phyloP scores from a whole-genome alignment of 2,113 vertebrate genomes.

The Seriola quinqueradiata region DNA sequence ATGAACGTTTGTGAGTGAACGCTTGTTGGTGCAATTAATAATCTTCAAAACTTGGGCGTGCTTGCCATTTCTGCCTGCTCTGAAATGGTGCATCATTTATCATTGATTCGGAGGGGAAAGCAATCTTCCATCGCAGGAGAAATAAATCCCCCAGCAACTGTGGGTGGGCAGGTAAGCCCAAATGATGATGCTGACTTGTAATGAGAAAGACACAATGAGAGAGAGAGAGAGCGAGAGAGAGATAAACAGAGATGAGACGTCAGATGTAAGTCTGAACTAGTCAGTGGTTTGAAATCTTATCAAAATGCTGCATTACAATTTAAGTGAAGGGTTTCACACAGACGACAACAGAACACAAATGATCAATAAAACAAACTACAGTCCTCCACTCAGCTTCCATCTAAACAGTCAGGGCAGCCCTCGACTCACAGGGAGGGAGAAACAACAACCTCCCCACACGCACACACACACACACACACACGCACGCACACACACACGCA shows the following conservation, averaged over 20 bases:
- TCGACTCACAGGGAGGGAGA: neutral
- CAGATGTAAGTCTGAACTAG: slow-evolving; percentile 6
- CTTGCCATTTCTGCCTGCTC: slow-evolving; percentile 33
- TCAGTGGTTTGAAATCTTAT: slow-evolving; percentile 9
- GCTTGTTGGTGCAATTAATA: slow-evolving; percentile 52
- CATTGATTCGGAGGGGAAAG: slow-evolving; percentile 32
- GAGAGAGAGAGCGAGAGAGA: neutral
- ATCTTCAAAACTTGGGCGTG: slow-evolving; percentile 39
- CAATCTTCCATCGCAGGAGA: slow-evolving; percentile 3
- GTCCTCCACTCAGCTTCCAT: neutral
- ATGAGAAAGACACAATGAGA: slow-evolving; percentile 17
- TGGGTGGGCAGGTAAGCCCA: slow-evolving; percentile 25
- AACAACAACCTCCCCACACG: neutral
- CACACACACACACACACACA: too few relatives aligned
- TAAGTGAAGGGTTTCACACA: neutral
- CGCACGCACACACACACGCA: too few relatives aligned
- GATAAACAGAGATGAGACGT: slow-evolving; percentile 17
- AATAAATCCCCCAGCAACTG: neutral
- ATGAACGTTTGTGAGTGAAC: slow-evolving; percentile 38
- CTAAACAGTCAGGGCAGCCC: slow-evolving; percentile 1
- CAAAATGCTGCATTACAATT: neutral
- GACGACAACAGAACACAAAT: neutral
- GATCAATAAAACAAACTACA: neutral
- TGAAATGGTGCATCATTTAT: slow-evolving; percentile 48
- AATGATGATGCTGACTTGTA: slow-evolving; percentile 17